Evolutionary conservation across 1,140 invertebrate species (phyloP).

Genomic region (Cydia strobilella): DNA sequence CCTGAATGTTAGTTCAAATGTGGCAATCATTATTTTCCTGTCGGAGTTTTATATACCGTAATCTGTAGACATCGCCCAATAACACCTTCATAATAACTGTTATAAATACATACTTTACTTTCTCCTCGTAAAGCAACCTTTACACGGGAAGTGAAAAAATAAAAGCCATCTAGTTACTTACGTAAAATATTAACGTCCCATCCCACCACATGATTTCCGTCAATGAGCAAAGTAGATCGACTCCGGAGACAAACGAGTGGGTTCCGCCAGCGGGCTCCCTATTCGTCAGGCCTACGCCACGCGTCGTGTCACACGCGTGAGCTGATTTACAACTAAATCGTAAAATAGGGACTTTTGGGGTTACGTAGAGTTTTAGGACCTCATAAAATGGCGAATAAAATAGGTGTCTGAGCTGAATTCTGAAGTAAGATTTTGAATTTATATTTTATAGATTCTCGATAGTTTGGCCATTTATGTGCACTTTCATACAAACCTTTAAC

Average conservation of each 20-base stretch:
- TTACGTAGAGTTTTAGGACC: conserved; percentile 24
- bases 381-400: conserved; percentile 30
- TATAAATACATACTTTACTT: not conserved
- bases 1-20: too few species aligned
- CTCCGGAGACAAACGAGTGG: conserved; percentile 11
- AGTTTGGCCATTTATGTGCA: not conserved
- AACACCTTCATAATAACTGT: not conserved
- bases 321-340: conserved; percentile 39
- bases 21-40: too few species aligned
- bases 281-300: conserved; percentile 39
- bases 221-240: conserved; percentile 23
- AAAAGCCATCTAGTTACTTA: not conserved
- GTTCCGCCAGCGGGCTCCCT: conserved; percentile 35
- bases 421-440: not conserved
- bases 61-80: too few species aligned
- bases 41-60: too few species aligned
- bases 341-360: conserved; percentile 27
- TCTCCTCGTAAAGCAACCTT: not conserved
- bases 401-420: not conserved
- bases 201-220: not conserved
- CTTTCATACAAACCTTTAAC: too few species aligned
- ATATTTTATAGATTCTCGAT: not conserved
- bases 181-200: not conserved
- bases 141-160: not conserved
- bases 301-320: conserved; percentile 38